Conservation (phyloP, 2,113 vertebrate species). For the Pleuronectes platessa region DNA sequence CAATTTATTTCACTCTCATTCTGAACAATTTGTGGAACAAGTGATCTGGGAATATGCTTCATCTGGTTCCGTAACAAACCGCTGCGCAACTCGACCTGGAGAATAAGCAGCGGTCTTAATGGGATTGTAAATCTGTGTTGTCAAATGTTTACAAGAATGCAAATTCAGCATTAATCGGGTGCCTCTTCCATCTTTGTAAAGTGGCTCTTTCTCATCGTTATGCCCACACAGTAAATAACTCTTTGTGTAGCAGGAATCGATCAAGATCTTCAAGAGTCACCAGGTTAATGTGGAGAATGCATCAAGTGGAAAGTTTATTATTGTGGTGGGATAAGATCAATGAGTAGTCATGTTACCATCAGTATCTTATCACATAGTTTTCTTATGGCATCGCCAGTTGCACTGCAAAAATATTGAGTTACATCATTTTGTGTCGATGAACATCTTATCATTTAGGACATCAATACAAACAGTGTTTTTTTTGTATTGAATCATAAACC, state of each 20-base stretch:
- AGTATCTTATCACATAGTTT: not conserved
- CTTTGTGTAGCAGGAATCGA: conserved; percentile 27
- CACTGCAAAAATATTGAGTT: too few relatives aligned
- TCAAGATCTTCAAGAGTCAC: conserved; percentile 9
- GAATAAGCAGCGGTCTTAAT: conserved; percentile 40
- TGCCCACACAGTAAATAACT: conserved; percentile 23
- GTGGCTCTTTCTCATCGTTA: conserved; percentile 37
- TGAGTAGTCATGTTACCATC: not conserved
- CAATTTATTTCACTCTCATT: conserved; percentile 37
- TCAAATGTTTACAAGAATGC: conserved; percentile 54
- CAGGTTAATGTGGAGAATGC: conserved; percentile 36
- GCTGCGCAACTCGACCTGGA: conserved; percentile 12
- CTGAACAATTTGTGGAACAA: conserved; percentile 1
- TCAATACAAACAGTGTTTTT: not conserved
- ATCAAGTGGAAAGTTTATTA: conserved; percentile 6
- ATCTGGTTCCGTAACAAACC: conserved; percentile 19
- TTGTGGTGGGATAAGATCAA: not conserved
- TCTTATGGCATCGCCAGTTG: not conserved
- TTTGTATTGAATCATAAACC: not conserved
- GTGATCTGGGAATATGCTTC: conserved; percentile 32
- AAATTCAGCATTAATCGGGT: conserved; percentile 54
- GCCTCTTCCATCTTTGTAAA: conserved; percentile 38
- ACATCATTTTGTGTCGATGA: not conserved
- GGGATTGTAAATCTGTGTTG: conserved; percentile 53
- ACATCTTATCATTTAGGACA: not conserved